Base-by-base conservation (phyloP, 64 coral and sea anemone genomes). In the Actinia tenebrosa region DNA sequence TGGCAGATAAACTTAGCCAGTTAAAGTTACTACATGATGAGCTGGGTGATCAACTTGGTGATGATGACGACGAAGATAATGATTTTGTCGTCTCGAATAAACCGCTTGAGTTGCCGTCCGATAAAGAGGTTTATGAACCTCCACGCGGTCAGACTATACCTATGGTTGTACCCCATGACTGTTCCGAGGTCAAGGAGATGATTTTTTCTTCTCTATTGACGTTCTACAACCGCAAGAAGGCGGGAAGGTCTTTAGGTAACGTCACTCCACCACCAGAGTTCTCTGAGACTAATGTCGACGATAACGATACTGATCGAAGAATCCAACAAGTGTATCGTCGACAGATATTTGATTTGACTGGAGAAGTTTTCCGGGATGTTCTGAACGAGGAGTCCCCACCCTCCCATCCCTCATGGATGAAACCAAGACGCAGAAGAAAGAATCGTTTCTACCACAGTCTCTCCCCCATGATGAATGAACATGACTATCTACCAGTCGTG, bases 301-400 rank as follows among this genome's bases (percentile, higher is more conserved):
- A 87, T 27, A 86, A 95, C 47, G 97, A 95, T 56, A 86, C 87
- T 27, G 93, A 93, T 77, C 71, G 80, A 55, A 88, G 58, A 44
- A 93, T 88, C 68, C 95, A 93, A 79, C 93, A 89, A 58, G 88
- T 90, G n/a, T 99, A 99, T 84, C 85, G 86, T 62, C 91, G 87
- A 56, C 78, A 95, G 15, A 80, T 99, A 19, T 95, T 95, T 26
- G 93, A 99, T 80, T 77, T 99, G 55, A 99, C 90, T 16, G 91
- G 93, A 44, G 94, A 95, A 43, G 86, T 95, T 10, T 86, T 99
- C 23, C 89, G 88, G 80, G 93, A 99, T 47, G 68, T 95, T 3
- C 84, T 99, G 56, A 80, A 87, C 56, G 91, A 95, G 63, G 88
- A 99, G 59, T 85, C 82, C 0, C 88, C 86, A 1, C 47, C 97